Evolutionary conservation across 2,797 vertebrate species (phyloP), one percentile per base, ranked within the genome.

Genomic region (Pseudomugil gertrudae): DNA sequence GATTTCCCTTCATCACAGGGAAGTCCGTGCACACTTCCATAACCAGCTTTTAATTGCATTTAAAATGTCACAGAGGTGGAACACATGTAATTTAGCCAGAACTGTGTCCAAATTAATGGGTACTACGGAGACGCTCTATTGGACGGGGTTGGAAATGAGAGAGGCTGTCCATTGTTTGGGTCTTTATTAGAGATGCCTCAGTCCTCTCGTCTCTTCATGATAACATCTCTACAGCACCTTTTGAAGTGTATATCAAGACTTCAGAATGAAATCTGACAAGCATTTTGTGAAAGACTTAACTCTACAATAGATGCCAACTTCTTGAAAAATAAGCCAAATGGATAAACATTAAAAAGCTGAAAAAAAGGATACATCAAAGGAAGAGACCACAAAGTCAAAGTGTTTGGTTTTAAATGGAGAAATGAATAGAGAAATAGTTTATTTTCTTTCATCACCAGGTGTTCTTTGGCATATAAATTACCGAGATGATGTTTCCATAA

Each of bases 41-140:
- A 98, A 96, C 95, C 96, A 94, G 95, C 96, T 98, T 98, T 99
- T 99, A 99, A 98, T 99, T 98, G 97, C 96, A 96, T 98, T 98
- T 96, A 97, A 98, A 98, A 96, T 97, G 96, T 97, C 96, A 95
- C 95, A 95, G 95, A 96, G 96, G 96, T 97, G 96, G 95, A 95
- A 96, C 97, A 98, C 95, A 95, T 97, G 96, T 97, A 96, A 96
- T 96, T 94, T 95, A 96, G 95, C 96, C 95, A 92, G 96, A 96
- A 97, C 96, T 96, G 95, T 98, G 96, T 98, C 96, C 96, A 97
- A 96, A 98, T 96, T 96, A 98, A 97, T 96, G 95, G 94, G 83
- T 81, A 88, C 89, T 83, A 89, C 90, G 84, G 90, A 92, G 90
- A 86, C 85, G 89, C 90, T 91, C 89, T 87, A 87, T 92, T 90